A percentile compares a stretch with the other conserved stretches of the same genome.
These are phyloP conservation scores for Aplidium turbinatum DNA, from an alignment of 23 tunicate species.

Conservation along the genomic window DNA sequence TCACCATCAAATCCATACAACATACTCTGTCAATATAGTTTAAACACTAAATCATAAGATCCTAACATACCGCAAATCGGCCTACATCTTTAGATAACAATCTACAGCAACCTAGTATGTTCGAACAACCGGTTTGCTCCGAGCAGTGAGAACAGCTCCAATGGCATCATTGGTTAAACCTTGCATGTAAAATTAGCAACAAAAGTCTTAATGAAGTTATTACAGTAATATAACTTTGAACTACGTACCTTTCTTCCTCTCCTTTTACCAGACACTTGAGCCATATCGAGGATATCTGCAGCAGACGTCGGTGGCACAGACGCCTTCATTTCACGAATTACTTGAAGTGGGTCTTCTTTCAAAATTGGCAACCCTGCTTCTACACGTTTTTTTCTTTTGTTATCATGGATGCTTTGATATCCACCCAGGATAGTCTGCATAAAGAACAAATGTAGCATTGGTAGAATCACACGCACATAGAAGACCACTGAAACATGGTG, in stretches of 20 bases:
- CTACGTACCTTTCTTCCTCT: slow-evolving; percentile 41
- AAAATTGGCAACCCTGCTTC: slow-evolving; percentile 51
- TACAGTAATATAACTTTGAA: not conserved
- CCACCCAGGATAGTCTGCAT: slow-evolving; percentile 79
- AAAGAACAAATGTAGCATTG: too few relatives aligned
- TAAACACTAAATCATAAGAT: too few relatives aligned
- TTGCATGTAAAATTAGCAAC: too few relatives aligned
- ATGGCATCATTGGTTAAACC: too few relatives aligned
- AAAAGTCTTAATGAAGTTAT: too few relatives aligned
- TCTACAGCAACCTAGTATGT: too few relatives aligned
- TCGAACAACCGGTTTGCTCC: too few relatives aligned
- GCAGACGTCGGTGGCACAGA: slow-evolving; percentile 88
- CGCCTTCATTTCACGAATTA: slow-evolving; percentile 78
- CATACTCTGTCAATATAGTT: slow-evolving; percentile 9
- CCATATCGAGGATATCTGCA: slow-evolving; percentile 66
- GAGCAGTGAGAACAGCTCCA: too few relatives aligned
- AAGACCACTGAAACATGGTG: too few relatives aligned
- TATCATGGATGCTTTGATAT: slow-evolving; percentile 34
- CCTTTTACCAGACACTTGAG: slow-evolving; percentile 57
- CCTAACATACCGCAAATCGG: too few relatives aligned
- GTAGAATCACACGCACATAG: too few relatives aligned
- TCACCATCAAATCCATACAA: slow-evolving; percentile 38
- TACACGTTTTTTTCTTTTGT: slow-evolving; percentile 45
- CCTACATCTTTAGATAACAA: too few relatives aligned
- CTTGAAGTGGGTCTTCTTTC: slow-evolving; percentile 65